phyloP scores from a whole-genome alignment of 2,888 invertebrate species.

The Spodoptera picta region DNA sequence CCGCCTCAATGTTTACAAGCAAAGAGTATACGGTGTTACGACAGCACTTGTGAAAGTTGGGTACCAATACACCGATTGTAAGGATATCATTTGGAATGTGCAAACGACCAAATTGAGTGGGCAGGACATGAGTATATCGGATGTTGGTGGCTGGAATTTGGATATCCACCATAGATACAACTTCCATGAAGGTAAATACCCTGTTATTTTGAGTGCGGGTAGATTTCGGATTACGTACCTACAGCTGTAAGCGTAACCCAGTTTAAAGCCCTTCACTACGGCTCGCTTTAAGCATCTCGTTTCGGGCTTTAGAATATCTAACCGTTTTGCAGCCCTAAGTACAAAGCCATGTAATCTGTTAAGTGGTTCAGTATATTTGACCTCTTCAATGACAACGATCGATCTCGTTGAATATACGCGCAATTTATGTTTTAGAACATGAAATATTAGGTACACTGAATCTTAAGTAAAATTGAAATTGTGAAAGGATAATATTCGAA shows the following conservation, averaged over 20 bases:
- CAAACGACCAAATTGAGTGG: conserved; percentile 98
- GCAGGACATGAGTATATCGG: conserved; percentile 98
- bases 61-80: conserved; percentile 97
- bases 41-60: conserved; percentile 98
- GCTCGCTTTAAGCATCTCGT: conserved; percentile 20
- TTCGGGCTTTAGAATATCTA: conserved; percentile 44
- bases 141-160: conserved; percentile 99
- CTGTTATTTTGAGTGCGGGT: conserved; percentile 4
- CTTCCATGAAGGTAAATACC: conserved; percentile 95
- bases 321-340: conserved; percentile 51
- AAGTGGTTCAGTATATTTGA: conserved; percentile 53
- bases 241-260: neutral
- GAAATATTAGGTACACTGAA: too few relatives aligned
- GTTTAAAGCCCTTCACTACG: conserved; percentile 27
- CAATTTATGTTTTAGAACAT: conserved; percentile 10
- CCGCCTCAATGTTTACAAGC: conserved; percentile 97
- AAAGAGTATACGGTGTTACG: conserved; percentile 98
- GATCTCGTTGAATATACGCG: conserved; percentile 19
- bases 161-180: conserved; percentile 99
- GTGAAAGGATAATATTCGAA: neutral
- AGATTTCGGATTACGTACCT: conserved; percentile 6
- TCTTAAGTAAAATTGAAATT: too few relatives aligned
- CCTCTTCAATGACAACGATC: conserved; percentile 44
- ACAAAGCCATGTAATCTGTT: conserved; percentile 58
- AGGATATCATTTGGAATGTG: conserved; percentile 98